A percentile compares a stretch with the other conserved stretches of the same genome.
Conservation (phyloP, 1,140 invertebrate species). For the Hormaphis cornu region DNA sequence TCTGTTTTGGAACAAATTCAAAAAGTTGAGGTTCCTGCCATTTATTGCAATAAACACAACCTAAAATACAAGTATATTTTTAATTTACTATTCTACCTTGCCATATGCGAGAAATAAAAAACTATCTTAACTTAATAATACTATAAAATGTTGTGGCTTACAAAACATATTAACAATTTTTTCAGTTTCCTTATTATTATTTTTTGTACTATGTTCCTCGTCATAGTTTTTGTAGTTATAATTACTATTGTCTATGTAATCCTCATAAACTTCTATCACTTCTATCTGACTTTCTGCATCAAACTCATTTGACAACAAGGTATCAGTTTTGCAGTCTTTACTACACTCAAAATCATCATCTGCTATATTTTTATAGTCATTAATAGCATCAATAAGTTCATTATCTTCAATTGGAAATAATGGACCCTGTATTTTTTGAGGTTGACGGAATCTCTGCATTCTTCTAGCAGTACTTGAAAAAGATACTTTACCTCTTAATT, state of each 20-base stretch:
- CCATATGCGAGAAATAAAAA: not conserved
- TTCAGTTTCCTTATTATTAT: not conserved
- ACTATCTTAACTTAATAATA: not conserved
- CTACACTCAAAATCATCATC: not conserved
- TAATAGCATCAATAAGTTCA: constrained; percentile 17
- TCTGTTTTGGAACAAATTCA: constrained; percentile 24
- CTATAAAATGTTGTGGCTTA: not conserved
- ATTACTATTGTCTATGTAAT: not conserved
- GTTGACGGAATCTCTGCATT: constrained; percentile 20
- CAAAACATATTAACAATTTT: constrained; percentile 25
- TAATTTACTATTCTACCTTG: no score
- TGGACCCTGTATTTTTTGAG: constrained; percentile 28
- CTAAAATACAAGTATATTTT: not conserved
- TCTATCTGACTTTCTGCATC: constrained; percentile 11
- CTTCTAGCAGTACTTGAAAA: constrained; percentile 28
- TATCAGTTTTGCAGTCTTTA: not conserved
- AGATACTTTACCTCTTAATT: constrained; percentile 6
- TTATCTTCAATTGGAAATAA: constrained; percentile 22
- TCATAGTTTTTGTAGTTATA: not conserved
- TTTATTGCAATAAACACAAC: constrained; percentile 27
- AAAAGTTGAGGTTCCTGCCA: constrained; percentile 25
- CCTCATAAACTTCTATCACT: constrained; percentile 11
- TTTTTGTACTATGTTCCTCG: not conserved
- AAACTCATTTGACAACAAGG: not conserved
- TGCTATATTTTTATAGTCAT: constrained; percentile 19